Evolutionary conservation across 1,140 invertebrate genomes (phyloP).

Genomic region (Trialeurodes vaporariorum): DNA sequence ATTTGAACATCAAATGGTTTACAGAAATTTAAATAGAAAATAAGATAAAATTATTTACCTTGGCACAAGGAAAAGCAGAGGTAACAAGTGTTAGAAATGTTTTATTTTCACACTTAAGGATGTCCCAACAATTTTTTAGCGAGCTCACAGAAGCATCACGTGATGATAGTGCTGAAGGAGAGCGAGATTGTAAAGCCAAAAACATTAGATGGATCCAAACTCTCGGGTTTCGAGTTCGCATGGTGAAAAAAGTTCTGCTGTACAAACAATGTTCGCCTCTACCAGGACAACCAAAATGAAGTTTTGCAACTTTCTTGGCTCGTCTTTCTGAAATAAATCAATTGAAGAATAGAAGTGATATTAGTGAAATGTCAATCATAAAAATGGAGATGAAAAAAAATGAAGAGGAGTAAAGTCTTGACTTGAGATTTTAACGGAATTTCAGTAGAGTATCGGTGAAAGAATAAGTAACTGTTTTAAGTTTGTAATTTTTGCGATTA

Average conservation of each 20-base stretch:
- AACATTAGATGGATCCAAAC: conserved; percentile 95
- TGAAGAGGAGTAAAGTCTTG: too few species aligned
- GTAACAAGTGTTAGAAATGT: conserved; percentile 84
- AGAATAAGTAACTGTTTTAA: too few species aligned
- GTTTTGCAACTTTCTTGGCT: conserved; percentile 70
- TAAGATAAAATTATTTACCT: conserved; percentile 39
- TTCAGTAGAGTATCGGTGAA: too few species aligned
- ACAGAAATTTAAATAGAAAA: too few species aligned
- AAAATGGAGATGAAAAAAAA: too few species aligned
- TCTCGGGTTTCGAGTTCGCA: conserved; percentile 73
- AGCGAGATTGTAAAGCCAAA: conserved; percentile 70
- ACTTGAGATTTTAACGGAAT: too few species aligned
- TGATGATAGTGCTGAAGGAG: conserved; percentile 65
- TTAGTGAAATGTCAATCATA: conserved; percentile 3
- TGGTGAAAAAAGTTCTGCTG: conserved; percentile 66
- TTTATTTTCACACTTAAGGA: conserved; percentile 77
- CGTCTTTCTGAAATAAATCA: conserved; percentile 49
- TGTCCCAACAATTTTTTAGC: conserved; percentile 86
- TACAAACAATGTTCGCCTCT: conserved; percentile 82
- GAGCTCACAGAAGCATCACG: conserved; percentile 69
- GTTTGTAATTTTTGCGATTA: too few species aligned
- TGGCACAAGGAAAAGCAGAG: conserved; percentile 76
- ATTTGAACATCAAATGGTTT: too few species aligned
- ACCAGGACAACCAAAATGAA: conserved; percentile 80
- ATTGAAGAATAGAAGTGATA: background rate